Conservation (phyloP, 1,140 invertebrate genomes). For the Adoxophyes honmai region DNA sequence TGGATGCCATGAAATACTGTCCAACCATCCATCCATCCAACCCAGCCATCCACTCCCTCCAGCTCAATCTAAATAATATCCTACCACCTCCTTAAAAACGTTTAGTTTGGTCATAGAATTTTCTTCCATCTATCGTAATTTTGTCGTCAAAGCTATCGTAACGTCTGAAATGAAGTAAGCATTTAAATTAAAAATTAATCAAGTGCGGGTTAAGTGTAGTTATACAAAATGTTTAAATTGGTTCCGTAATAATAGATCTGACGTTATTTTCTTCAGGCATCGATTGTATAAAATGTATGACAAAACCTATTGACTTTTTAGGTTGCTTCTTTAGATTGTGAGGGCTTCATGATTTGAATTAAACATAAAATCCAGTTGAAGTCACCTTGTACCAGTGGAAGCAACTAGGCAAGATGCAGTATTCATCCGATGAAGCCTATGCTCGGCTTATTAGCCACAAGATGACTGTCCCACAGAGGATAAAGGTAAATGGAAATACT, state of each 20-base stretch:
- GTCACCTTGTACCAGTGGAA: neutral
- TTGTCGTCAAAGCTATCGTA: too few relatives aligned
- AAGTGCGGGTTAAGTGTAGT: neutral
- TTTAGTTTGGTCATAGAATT: too few relatives aligned
- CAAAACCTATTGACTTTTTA: neutral
- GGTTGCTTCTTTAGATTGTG: conserved; percentile 3
- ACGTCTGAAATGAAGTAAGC: conserved; percentile 9
- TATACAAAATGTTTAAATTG: neutral
- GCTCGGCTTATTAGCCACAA: conserved; percentile 69
- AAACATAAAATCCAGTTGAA: conserved; percentile 22
- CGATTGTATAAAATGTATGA: too few relatives aligned
- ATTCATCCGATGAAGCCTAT: conserved; percentile 64
- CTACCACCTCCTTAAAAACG: too few relatives aligned
- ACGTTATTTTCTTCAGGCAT: too few relatives aligned
- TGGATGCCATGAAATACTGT: too few relatives aligned
- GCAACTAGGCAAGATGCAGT: conserved; percentile 48
- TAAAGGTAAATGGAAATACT: conserved; percentile 48
- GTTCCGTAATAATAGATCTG: too few relatives aligned
- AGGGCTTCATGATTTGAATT: neutral
- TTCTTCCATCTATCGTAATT: too few relatives aligned
- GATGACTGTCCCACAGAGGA: conserved; percentile 71
- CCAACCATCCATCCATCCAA: too few relatives aligned
- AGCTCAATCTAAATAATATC: too few relatives aligned
- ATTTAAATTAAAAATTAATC: neutral
- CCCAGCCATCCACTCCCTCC: too few relatives aligned